phyloP scores from a whole-genome alignment of 2,113 vertebrate species.

The Ptychochromis oligacanthus region DNA sequence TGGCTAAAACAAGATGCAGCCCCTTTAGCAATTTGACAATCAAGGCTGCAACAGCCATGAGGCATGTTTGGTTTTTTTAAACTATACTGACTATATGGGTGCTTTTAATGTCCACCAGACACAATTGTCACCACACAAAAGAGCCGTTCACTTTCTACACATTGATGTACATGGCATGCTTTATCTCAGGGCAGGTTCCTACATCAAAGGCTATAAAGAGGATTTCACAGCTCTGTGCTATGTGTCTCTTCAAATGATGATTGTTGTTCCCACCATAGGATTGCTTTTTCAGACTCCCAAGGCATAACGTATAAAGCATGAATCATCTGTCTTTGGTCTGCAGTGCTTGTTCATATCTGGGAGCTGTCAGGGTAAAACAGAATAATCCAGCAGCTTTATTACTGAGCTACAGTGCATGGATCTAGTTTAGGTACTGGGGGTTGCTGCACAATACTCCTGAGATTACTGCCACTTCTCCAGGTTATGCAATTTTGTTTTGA shows the following conservation, averaged over 20 bases:
- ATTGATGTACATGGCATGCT: neutral
- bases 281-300: conserved; percentile 1
- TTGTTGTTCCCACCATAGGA: neutral
- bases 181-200: neutral
- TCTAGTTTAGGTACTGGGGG: conserved; percentile 5
- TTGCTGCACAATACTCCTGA: conserved; percentile 7
- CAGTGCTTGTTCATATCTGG: conserved; percentile 21
- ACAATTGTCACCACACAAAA: neutral
- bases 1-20: neutral
- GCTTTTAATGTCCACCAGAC: neutral
- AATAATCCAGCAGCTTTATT: conserved; percentile 28
- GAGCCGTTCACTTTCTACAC: neutral
- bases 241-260: conserved; percentile 6
- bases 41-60: neutral
- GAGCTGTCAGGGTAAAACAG: conserved; percentile 27
- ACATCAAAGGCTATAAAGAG: neutral
- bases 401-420: conserved; percentile 9
- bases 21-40: neutral
- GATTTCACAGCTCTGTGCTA: neutral
- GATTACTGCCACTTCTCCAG: conserved; percentile 14
- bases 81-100: neutral
- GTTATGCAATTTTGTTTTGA: conserved; percentile 30
- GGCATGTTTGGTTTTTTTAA: conserved; percentile 7
- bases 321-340: conserved; percentile 5
- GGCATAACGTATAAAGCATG: neutral